These are phyloP conservation scores for Alca torda DNA, from an alignment of 2,797 vertebrate genomes.

Conservation along the genomic window DNA sequence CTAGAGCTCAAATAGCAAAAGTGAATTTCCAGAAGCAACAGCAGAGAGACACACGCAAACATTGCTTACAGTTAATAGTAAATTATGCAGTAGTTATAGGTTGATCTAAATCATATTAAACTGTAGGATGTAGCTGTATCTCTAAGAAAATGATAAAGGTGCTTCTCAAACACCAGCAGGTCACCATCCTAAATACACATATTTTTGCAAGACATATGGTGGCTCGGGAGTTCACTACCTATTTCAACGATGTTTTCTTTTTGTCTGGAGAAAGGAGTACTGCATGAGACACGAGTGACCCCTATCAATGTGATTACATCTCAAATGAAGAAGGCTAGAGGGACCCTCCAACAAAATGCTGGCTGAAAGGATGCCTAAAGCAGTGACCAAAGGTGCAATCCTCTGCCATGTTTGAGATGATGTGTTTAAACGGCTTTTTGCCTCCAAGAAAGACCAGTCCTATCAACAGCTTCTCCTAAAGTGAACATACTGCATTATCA, in stretches of 20 bases:
- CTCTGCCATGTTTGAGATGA: not conserved
- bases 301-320: not conserved
- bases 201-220: not conserved
- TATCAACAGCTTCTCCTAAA: not conserved
- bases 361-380: not conserved
- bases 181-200: not conserved
- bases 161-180: not conserved
- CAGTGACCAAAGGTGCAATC: not conserved
- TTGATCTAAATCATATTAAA: not conserved
- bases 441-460: not conserved
- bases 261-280: not conserved
- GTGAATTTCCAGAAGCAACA: not conserved
- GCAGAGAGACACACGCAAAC: accelerated
- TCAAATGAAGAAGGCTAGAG: not conserved
- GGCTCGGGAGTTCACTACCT: not conserved
- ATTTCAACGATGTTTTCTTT: not conserved
- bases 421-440: not conserved
- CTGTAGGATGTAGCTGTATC: not conserved
- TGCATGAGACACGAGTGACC: not conserved
- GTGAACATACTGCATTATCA: not conserved
- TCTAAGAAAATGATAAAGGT: not conserved
- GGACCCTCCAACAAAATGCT: not conserved
- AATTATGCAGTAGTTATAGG: not conserved
- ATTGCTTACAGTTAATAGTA: not conserved
- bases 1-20: not conserved